These are phyloP conservation scores for Drosophila kuntzei DNA, from an alignment of 2,888 invertebrate species.

Conservation along the genomic window DNA sequence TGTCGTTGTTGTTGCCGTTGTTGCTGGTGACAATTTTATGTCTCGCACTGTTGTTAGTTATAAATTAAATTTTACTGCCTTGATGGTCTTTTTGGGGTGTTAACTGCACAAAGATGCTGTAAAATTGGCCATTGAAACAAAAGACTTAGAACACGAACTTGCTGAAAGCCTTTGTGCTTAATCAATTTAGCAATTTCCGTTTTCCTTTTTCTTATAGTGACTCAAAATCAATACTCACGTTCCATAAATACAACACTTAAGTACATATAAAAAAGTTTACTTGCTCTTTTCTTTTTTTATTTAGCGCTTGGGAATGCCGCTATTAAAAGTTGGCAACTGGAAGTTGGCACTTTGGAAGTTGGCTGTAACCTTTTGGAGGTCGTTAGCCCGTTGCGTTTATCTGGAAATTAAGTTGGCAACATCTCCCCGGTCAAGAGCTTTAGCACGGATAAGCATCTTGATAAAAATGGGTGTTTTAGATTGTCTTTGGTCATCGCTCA, in stretches of 20 bases:
- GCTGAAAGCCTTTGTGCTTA: constrained; percentile 13
- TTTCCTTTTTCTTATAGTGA: constrained; percentile 21
- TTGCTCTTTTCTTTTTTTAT: constrained; percentile 5
- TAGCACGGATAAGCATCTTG: constrained; percentile 55
- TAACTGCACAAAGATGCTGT: constrained; percentile 46
- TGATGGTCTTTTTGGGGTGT: constrained; percentile 55
- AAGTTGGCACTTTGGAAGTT: constrained; percentile 37
- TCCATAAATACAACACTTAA: constrained; percentile 32
- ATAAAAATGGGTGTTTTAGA: constrained; percentile 47
- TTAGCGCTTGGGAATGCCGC: constrained; percentile 22
- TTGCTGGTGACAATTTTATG: too few relatives aligned
- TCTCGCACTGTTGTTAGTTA: constrained; percentile 35
- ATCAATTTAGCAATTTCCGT: constrained; percentile 24
- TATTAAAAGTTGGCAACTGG: constrained; percentile 35
- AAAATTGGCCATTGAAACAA: constrained; percentile 58
- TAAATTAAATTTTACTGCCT: constrained; percentile 65
- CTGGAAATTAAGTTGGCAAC: constrained; percentile 38
- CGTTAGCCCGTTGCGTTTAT: constrained; percentile 68
- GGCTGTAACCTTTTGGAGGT: constrained; percentile 50
- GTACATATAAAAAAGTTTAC: constrained; percentile 11
- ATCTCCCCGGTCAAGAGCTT: constrained; percentile 28
- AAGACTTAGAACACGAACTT: constrained; percentile 79
- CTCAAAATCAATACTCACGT: constrained; percentile 31
- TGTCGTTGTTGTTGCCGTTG: constrained; percentile 27
- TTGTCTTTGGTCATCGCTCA: constrained; percentile 50